Evolutionary conservation across 2,888 invertebrate genomes (phyloP).

Genomic region (Trileptium ribeirensis): DNA sequence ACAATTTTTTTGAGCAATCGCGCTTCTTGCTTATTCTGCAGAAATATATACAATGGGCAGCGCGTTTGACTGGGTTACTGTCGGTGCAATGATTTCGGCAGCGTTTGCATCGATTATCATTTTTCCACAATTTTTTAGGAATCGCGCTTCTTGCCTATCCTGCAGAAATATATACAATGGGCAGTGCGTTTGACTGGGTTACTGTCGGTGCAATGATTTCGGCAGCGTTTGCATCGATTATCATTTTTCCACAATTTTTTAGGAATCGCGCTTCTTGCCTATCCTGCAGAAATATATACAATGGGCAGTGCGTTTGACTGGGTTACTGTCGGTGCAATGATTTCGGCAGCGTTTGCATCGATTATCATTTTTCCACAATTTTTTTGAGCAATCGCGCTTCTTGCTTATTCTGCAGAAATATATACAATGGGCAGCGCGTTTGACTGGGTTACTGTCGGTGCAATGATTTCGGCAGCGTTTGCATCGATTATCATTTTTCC

Average conservation of each 20-base stretch:
- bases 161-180: slow-evolving; percentile 20
- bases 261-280: background rate
- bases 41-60: slow-evolving; percentile 16
- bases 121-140: slow-evolving; percentile 11
- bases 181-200: slow-evolving; percentile 17
- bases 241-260: slow-evolving; percentile 18
- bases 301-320: slow-evolving; percentile 17
- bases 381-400: background rate
- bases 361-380: slow-evolving; percentile 17
- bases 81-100: background rate
- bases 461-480: background rate
- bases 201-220: slow-evolving; percentile 2
- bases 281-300: slow-evolving; percentile 14
- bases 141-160: slow-evolving; percentile 8
- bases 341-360: background rate
- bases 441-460: slow-evolving; percentile 13
- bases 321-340: background rate
- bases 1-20: no score
- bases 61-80: slow-evolving; percentile 11
- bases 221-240: background rate
- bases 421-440: slow-evolving; percentile 16
- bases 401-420: background rate
- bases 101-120: background rate
- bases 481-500: slow-evolving; percentile 6
- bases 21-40: background rate